Evolutionary conservation across 1,140 invertebrate genomes (phyloP).

Genomic region (Tetragnatha versicolor): DNA sequence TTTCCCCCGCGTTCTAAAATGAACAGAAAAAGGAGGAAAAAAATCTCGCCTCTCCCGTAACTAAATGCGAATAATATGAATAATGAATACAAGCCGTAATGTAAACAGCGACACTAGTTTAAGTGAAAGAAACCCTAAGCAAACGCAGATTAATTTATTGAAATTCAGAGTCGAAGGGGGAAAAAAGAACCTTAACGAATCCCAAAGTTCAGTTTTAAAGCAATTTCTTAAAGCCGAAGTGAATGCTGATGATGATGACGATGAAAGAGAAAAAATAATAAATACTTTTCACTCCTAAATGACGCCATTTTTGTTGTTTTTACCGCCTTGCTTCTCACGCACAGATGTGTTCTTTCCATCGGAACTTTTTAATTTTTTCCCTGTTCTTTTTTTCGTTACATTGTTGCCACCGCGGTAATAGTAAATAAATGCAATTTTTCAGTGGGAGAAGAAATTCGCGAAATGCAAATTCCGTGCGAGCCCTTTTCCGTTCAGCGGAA

Average conservation of each 20-base stretch:
- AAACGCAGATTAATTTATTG: slow-evolving; percentile 36
- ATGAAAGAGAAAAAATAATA: background rate
- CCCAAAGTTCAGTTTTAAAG: background rate
- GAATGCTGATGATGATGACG: background rate
- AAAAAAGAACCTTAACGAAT: slow-evolving; percentile 29
- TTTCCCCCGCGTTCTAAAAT: background rate
- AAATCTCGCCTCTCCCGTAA: background rate
- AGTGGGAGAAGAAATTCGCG: slow-evolving; percentile 12
- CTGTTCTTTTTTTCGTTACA: background rate
- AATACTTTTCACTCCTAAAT: slow-evolving; percentile 32
- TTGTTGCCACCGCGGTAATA: slow-evolving; percentile 2
- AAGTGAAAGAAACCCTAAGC: background rate
- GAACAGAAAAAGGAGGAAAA: background rate
- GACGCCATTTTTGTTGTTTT: background rate
- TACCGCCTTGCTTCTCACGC: too few species aligned
- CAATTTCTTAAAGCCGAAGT: background rate
- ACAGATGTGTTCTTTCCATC: background rate
- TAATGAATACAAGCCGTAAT: slow-evolving; percentile 29
- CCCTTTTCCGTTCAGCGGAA: slow-evolving; percentile 26
- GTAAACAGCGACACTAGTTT: background rate
- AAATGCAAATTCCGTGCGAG: slow-evolving; percentile 29
- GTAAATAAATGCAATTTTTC: slow-evolving; percentile 33
- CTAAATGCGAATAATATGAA: slow-evolving; percentile 42
- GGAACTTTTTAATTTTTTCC: background rate
- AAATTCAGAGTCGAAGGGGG: too few species aligned